phyloP scores from a whole-genome alignment of 2,888 invertebrate species.

The Mythimna loreyi region DNA sequence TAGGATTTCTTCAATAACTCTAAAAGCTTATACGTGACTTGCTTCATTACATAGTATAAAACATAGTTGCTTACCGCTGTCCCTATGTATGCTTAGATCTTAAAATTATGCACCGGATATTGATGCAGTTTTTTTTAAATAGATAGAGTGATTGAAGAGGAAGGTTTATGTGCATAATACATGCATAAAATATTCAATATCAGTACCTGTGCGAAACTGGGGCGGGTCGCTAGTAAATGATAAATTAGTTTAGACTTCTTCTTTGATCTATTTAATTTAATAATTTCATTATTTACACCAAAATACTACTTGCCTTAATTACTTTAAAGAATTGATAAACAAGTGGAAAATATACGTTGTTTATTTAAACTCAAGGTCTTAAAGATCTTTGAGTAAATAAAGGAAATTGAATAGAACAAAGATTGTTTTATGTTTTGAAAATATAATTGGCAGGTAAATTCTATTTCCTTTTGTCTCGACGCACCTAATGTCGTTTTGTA shows the following conservation, averaged over 20 bases:
- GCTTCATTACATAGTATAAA: too few relatives aligned
- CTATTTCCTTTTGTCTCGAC: not conserved
- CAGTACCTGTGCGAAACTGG: too few relatives aligned
- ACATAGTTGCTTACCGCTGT: too few relatives aligned
- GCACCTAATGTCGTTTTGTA: not conserved
- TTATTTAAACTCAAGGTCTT: conserved; percentile 13
- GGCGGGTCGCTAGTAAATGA: too few relatives aligned
- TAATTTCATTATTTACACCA: not conserved
- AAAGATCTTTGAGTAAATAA: conserved; percentile 8
- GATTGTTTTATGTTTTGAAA: conserved; percentile 6
- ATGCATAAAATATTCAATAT: too few relatives aligned
- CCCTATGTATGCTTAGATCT: too few relatives aligned
- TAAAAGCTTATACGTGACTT: too few relatives aligned
- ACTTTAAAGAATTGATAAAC: conserved; percentile 32
- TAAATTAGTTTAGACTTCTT: conserved; percentile 11
- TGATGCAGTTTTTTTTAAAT: too few relatives aligned
- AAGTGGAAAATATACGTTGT: conserved; percentile 28
- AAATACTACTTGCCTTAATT: conserved; percentile 6
- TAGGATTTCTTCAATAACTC: too few relatives aligned
- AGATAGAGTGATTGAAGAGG: too few relatives aligned
- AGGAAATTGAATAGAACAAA: not conserved
- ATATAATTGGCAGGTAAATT: not conserved
- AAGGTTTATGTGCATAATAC: too few relatives aligned
- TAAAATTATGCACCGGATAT: too few relatives aligned
- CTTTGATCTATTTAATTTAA: not conserved